phyloP scores from a whole-genome alignment of 2,113 vertebrate species.

The Toxotes jaculatrix region DNA sequence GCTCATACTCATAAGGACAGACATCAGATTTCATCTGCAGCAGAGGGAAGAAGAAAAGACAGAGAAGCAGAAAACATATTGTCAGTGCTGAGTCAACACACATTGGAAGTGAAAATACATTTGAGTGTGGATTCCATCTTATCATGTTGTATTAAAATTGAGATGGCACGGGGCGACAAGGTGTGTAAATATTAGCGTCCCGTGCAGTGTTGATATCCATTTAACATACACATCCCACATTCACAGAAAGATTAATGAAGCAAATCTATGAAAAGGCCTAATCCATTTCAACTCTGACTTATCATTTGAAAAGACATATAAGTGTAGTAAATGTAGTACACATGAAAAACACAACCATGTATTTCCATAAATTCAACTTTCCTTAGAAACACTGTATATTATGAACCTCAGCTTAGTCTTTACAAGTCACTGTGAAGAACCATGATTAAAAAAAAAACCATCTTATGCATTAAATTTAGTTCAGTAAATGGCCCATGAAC shows the following conservation, averaged over 20 bases:
- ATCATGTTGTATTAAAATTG: not conserved
- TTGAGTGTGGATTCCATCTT: not conserved
- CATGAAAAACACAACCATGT: not conserved
- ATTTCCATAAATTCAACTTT: not conserved
- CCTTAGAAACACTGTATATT: not conserved
- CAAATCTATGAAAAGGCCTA: not conserved
- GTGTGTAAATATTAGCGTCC: not conserved
- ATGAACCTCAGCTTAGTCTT: not conserved
- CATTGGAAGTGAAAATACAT: not conserved
- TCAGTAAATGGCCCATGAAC: not conserved
- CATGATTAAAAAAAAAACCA: not conserved
- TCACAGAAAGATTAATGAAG: not conserved
- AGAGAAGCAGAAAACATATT: not conserved
- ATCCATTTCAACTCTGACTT: not conserved
- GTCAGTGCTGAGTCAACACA: not conserved
- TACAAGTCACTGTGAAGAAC: not conserved
- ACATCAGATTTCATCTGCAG: slow-evolving; percentile 11
- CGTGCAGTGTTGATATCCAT: not conserved
- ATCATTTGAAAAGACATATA: not conserved
- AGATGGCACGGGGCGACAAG: not conserved
- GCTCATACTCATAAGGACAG: not conserved
- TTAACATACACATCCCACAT: not conserved
- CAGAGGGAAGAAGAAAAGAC: not conserved
- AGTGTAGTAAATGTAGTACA: not conserved
- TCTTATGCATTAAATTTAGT: not conserved